Conservation (phyloP, 2,797 vertebrate species). For the Muscicapa comitata region DNA sequence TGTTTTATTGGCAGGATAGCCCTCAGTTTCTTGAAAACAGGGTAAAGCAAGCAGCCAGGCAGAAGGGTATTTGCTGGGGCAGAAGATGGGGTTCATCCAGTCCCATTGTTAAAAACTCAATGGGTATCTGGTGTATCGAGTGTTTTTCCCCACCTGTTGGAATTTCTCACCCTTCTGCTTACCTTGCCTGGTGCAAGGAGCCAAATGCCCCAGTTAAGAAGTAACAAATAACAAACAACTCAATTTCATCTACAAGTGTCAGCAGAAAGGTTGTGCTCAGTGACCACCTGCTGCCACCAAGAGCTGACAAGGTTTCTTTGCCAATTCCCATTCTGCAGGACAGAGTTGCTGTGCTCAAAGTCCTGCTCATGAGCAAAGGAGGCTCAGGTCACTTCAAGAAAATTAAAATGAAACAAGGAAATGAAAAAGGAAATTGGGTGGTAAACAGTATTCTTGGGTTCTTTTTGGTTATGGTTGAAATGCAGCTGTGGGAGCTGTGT, state of each 20-base stretch:
- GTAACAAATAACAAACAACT: neutral
- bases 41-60: neutral
- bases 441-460: neutral
- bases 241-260: neutral
- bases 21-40: neutral
- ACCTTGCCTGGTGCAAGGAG: neutral
- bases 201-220: neutral
- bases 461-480: neutral
- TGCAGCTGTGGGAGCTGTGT: neutral
- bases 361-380: neutral
- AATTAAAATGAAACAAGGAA: neutral
- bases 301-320: neutral
- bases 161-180: neutral
- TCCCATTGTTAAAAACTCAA: neutral
- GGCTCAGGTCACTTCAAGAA: neutral
- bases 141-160: neutral
- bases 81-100: neutral
- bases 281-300: neutral
- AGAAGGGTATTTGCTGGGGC: neutral
- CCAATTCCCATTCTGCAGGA: fast-evolving
- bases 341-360: neutral
- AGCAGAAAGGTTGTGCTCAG: neutral
- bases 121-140: neutral
- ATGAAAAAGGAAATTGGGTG: neutral
- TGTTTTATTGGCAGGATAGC: neutral